Percentiles rank a stretch among this genome's conserved stretches.
These are phyloP conservation scores for Malaclemys terrapin DNA, from an alignment of 2,113 vertebrate genomes.

Conservation along the genomic window DNA sequence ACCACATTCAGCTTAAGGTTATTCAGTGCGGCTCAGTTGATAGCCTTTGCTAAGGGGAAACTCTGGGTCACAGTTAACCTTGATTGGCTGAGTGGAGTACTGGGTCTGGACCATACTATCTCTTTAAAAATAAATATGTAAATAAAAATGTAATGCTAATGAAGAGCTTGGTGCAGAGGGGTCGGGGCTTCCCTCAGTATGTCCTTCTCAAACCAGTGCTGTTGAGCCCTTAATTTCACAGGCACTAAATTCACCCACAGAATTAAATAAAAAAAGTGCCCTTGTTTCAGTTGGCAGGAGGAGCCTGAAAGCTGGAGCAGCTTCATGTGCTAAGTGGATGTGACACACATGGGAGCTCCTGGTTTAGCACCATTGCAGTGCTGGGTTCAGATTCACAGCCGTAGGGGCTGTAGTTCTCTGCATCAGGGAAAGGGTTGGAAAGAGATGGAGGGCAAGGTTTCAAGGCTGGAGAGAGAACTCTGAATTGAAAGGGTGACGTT, in stretches of 20 bases:
- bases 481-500: background rate
- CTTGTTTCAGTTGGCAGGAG: background rate
- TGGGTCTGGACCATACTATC: background rate
- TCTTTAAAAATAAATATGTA: no score
- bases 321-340: background rate
- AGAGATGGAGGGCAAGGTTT: background rate
- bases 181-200: accelerated
- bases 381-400: background rate
- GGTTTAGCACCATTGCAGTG: background rate
- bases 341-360: background rate
- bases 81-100: accelerated
- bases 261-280: background rate
- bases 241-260: background rate
- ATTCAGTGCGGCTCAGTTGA: background rate
- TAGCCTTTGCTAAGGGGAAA: background rate
- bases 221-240: accelerated
- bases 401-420: background rate
- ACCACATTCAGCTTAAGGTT: accelerated
- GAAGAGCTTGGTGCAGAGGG: background rate
- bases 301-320: background rate
- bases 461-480: background rate
- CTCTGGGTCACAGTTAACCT: accelerated
- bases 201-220: background rate
- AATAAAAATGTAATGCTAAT: background rate
- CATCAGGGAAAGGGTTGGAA: background rate